These are phyloP conservation scores for Camponotus pennsylvanicus DNA, from an alignment of 1,140 invertebrate species.

Conservation along the genomic window DNA sequence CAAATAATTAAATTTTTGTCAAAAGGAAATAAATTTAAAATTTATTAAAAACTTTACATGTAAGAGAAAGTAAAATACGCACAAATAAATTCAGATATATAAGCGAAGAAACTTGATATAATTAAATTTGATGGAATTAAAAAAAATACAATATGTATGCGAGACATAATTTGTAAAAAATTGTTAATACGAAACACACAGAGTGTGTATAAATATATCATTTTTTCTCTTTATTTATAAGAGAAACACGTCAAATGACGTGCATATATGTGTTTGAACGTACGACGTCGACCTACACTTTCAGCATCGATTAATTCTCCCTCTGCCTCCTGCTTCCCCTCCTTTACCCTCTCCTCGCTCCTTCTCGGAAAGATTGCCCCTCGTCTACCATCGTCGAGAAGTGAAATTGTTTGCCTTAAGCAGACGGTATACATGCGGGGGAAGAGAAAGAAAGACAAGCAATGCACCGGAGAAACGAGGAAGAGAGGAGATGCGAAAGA, in stretches of 20 bases:
- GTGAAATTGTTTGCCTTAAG: constrained; percentile 69
- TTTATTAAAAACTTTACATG: background rate
- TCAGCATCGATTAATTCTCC: constrained; percentile 68
- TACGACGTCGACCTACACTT: constrained; percentile 57
- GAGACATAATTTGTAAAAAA: background rate
- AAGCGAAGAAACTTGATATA: background rate
- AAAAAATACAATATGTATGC: background rate
- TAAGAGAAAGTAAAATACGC: background rate
- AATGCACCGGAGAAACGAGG: background rate
- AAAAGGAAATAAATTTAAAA: background rate
- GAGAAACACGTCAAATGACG: background rate
- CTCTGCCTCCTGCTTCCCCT: background rate
- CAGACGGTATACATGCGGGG: constrained; percentile 47
- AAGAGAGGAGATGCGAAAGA: background rate
- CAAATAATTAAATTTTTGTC: background rate
- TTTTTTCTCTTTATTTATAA: constrained; percentile 8
- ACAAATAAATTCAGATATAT: background rate
- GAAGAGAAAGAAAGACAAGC: background rate
- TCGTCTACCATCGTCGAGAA: constrained; percentile 40
- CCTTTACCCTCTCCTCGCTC: constrained; percentile 3
- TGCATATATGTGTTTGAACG: background rate
- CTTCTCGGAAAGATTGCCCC: constrained; percentile 7
- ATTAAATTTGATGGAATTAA: background rate
- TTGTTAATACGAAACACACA: background rate
- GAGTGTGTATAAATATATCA: background rate